Evolutionary conservation across 2,797 vertebrate genomes (phyloP), one percentile per base, ranked within the genome.

Genomic region (Scleropages formosus): DNA sequence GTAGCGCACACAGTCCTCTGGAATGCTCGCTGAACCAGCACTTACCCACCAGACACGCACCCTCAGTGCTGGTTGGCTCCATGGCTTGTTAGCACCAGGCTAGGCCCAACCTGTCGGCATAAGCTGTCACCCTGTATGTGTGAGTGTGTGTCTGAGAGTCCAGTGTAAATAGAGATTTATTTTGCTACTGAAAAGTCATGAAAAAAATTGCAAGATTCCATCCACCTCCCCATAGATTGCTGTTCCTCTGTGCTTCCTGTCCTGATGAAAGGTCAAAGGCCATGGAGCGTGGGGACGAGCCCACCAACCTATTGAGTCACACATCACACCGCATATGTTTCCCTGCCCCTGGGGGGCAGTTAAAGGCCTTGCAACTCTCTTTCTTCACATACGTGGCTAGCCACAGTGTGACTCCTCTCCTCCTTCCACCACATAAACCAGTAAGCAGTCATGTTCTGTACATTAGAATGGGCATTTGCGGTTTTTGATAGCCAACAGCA

Each of bases 11-110:
- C 86, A 77, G 84, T 84, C 84, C 84, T 89, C 86, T 89, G 86
- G 82, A 85, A 86, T 87, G 86, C 87, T 88, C 81, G 79, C 82
- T 84, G 80, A 83, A 64, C 74, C 86, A 92, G 91, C 93, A 93
- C 92, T 92, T 93, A 92, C 80, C 80, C 26, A 80, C 83, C 86
- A 84, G 81, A 84, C 80, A 61, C 9, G 72, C 81, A 78, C 82
- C 81, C 3, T 82, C 83, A 73, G 60, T 9, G 69, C 58, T 15
- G 83, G 71, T 75, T 82, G 70, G 31, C 64, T 76, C 70, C 82
- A 78, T 31, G 61, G 70, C 64, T 77, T 46, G 2, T 15, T 58
- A 82, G 79, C 86, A 79, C 78, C 72, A 31, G 27, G 60, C 68
- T 60, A 12, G 79, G 82, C 58, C 49, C 4, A 24, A 4, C 81